These are phyloP conservation scores for Mystacornis crossleyi DNA, from an alignment of 2,113 vertebrate genomes.

Conservation along the genomic window DNA sequence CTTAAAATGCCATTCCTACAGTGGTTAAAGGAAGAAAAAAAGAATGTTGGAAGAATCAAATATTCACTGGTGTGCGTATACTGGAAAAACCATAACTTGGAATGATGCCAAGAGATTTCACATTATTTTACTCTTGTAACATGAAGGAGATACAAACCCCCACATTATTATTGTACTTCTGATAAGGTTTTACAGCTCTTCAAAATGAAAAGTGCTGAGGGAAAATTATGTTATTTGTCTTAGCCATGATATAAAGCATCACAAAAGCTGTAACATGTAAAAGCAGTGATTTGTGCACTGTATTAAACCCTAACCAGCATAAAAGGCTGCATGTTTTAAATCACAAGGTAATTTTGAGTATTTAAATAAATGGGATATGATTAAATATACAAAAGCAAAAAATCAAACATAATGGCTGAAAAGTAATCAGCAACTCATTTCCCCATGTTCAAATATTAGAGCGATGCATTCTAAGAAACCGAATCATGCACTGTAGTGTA, in stretches of 20 bases:
- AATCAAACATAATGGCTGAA: neutral
- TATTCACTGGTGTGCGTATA: neutral
- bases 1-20: neutral
- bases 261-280: neutral
- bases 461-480: neutral
- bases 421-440: constrained; percentile 1
- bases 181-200: neutral
- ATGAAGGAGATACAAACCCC: neutral
- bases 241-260: neutral
- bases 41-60: neutral
- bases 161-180: neutral
- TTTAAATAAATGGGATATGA: neutral
- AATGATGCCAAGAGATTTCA: neutral
- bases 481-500: neutral
- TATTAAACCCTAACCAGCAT: neutral
- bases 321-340: neutral
- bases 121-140: neutral
- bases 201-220: neutral
- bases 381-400: neutral
- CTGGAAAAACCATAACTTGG: neutral
- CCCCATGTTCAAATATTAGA: neutral
- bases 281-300: neutral
- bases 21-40: neutral
- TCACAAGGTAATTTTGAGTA: neutral
- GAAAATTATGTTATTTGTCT: neutral